Base-by-base conservation (phyloP, 2,113 vertebrate genomes). In the Phoenicopterus ruber region DNA sequence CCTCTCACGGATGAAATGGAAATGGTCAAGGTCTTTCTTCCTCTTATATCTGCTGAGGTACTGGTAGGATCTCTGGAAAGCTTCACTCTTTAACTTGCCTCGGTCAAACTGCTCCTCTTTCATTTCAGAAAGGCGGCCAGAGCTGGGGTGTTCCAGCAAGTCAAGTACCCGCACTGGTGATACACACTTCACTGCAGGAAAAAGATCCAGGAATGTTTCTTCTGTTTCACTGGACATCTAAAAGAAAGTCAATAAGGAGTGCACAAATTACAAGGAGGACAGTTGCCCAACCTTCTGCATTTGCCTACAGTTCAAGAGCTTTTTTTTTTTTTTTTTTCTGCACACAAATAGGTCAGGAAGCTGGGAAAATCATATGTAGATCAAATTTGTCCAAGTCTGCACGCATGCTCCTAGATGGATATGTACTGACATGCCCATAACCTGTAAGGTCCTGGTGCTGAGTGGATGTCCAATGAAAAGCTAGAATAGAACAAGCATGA, bases 121-220 rank as follows among this genome's bases (percentile, higher is more conserved):
- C 36, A 63, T 69, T 73, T 58, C 94, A 50, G 28, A 63, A 19
- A 15, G 11, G 2, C 1, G 5, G 24, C 17, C 26, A 25, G 36
- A 55, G 67, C 0, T 66, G 32, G 38, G 85, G 18, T 49, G 36
- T 82, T 97, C 58, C 72, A 98, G 58, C 62, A 98, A 40, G 52
- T 96, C 86, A 9, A 99, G 88, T n/a, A 99, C 98, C 10, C 98
- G 97, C 96, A 98, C 98, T 46, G 99, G 99, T 80, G 99, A 92
- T 55, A 96, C 96, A 88, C 99, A 99, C 83, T 97, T 97, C 89
- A 99, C 97, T 67, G 96, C 98, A 52, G 99, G 99, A 89, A 99
- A 99, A 76, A 99, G 67, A 29, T 99, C 97, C 34, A 98, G 97
- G 71, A 99, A 98, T 46, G 70, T 88, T 91, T 91, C 95, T 13